Percentiles rank a stretch among this genome's conserved stretches.
Conservation (phyloP, 2,113 vertebrate genomes). For the Carassius auratus region DNA sequence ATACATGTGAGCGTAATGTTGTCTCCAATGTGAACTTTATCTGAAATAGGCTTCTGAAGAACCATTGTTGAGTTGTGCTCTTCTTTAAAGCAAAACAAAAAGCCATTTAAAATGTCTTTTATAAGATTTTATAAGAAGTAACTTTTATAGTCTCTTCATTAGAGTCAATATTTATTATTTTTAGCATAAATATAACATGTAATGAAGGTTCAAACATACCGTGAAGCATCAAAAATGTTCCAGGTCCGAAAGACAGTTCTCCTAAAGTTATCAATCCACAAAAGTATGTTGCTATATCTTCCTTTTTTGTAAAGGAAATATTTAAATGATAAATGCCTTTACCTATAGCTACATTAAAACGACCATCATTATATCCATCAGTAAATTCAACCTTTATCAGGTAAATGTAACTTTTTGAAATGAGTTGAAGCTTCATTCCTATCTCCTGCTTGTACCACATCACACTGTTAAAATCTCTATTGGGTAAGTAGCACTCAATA, state of each 20-base stretch:
- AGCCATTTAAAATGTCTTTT: neutral
- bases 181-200: neutral
- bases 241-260: conserved; percentile 37
- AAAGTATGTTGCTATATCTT: conserved; percentile 35
- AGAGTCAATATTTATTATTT: neutral
- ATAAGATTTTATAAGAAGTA: neutral
- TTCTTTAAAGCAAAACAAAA: conserved; percentile 2
- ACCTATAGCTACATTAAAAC: neutral
- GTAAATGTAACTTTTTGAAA: conserved; percentile 28
- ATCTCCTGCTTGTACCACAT: conserved; percentile 38
- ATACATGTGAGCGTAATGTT: conserved; percentile 43
- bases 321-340: conserved; percentile 28
- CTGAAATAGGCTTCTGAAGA: conserved; percentile 31
- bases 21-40: conserved; percentile 35
- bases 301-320: conserved; percentile 29
- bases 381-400: neutral
- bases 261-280: conserved; percentile 50
- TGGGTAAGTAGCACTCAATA: conserved; percentile 26
- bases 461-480: conserved; percentile 18
- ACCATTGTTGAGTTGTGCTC: neutral
- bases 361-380: conserved; percentile 23
- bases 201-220: conserved; percentile 13
- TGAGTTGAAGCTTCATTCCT: neutral
- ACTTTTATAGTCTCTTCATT: neutral
- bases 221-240: conserved; percentile 37